Evolutionary conservation across 2,113 vertebrate genomes (phyloP).

Genomic region (Spea multiplicata): DNA sequence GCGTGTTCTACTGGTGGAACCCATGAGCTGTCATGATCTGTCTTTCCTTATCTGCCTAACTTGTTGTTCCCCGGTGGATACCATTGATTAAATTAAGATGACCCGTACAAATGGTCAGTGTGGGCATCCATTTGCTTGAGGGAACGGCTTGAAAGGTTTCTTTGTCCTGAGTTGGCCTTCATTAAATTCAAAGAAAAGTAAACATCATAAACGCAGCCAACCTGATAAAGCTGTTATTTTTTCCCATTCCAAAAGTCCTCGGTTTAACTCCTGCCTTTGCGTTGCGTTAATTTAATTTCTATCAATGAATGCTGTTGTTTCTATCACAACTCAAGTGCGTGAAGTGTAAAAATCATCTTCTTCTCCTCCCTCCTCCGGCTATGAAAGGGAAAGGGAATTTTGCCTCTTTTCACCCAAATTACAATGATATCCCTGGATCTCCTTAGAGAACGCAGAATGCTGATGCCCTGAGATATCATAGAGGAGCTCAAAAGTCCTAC

Average conservation of each 20-base stretch:
- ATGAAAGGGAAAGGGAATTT: too few relatives aligned
- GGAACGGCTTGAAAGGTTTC: neutral
- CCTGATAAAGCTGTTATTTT: slow-evolving; percentile 33
- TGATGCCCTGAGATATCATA: too few relatives aligned
- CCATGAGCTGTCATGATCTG: neutral
- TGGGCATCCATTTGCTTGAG: slow-evolving; percentile 18
- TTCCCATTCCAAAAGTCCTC: neutral
- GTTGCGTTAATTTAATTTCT: too few relatives aligned
- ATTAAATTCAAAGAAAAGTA: slow-evolving; percentile 37
- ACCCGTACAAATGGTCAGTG: slow-evolving; percentile 31
- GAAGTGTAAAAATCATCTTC: too few relatives aligned
- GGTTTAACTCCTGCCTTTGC: neutral
- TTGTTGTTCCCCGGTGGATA: slow-evolving; percentile 26
- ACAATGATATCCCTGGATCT: too few relatives aligned
- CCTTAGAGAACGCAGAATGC: too few relatives aligned
- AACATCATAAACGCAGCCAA: slow-evolving; percentile 2
- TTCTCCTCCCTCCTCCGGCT: too few relatives aligned
- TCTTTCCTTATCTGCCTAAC: slow-evolving; percentile 29
- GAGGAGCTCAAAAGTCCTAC: too few relatives aligned
- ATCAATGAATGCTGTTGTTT: too few relatives aligned
- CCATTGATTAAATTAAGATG: slow-evolving; percentile 38
- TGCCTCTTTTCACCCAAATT: too few relatives aligned
- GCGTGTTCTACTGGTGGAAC: slow-evolving; percentile 1
- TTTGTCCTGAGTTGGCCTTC: slow-evolving; percentile 19
- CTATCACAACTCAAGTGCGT: too few relatives aligned